A percentile compares a stretch with the other conserved stretches of the same genome.
These are phyloP conservation scores for Hoplostethus mediterraneus DNA, from an alignment of 2,797 vertebrate species.

Conservation along the genomic window DNA sequence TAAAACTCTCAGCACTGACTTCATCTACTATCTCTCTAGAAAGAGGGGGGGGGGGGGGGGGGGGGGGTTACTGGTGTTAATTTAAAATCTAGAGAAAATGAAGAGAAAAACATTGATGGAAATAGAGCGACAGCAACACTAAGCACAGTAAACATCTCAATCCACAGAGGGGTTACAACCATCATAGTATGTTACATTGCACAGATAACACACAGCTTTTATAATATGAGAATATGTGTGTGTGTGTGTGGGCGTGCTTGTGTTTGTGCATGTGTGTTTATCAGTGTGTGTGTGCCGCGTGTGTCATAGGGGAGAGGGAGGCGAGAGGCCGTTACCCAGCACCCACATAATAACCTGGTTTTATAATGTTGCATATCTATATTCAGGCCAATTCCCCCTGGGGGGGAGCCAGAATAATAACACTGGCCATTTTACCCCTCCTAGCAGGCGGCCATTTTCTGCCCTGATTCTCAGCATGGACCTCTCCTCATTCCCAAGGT, in stretches of 20 bases:
- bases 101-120: constrained; percentile 59
- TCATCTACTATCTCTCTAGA: constrained; percentile 47
- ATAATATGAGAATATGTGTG: constrained; percentile 52
- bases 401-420: constrained; percentile 82
- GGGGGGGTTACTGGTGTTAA: constrained; percentile 44
- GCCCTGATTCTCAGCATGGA: constrained; percentile 81
- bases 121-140: constrained; percentile 45
- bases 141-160: constrained; percentile 63
- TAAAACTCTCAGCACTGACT: constrained; percentile 8
- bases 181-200: constrained; percentile 56
- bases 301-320: constrained; percentile 69
- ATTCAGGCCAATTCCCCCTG: constrained; percentile 85
- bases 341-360: constrained; percentile 86
- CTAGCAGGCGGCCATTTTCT: constrained; percentile 83
- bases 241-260: constrained; percentile 33
- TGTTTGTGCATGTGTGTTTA: constrained; percentile 43
- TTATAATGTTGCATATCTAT: constrained; percentile 88
- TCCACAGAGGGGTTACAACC: constrained; percentile 64
- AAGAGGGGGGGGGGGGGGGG: constrained; percentile 1
- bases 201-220: constrained; percentile 51
- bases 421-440: constrained; percentile 83
- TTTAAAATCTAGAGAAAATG: constrained; percentile 58
- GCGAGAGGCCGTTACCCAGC: constrained; percentile 82
- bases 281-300: constrained; percentile 22
- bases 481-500: constrained; percentile 83